Evolutionary conservation across 2,888 invertebrate genomes (phyloP).

Genomic region (Habroteleia sp.): DNA sequence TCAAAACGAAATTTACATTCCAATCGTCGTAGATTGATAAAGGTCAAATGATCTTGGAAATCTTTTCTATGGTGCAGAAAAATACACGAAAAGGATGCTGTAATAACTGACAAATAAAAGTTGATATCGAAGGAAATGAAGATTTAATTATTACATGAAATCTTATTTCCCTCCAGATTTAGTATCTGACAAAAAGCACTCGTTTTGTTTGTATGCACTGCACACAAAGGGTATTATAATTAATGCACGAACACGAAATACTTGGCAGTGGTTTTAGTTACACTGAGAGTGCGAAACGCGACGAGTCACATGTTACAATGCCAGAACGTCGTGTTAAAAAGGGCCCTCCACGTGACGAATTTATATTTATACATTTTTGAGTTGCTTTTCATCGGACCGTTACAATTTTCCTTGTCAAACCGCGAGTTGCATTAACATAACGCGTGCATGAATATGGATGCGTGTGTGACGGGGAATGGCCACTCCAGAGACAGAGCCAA

Average conservation of each 20-base stretch:
- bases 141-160: constrained; percentile 29
- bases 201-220: constrained; percentile 25
- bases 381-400: constrained; percentile 29
- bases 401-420: constrained; percentile 20
- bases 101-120: too few relatives aligned
- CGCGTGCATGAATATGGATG: constrained; percentile 48
- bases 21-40: constrained; percentile 29
- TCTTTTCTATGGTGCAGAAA: too few relatives aligned
- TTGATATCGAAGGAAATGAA: constrained; percentile 3
- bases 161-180: constrained; percentile 24
- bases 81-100: too few relatives aligned
- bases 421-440: constrained; percentile 18
- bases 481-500: constrained; percentile 32
- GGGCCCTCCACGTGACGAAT: constrained; percentile 46
- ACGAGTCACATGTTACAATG: constrained; percentile 65
- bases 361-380: constrained; percentile 53
- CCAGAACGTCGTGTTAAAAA: constrained; percentile 49
- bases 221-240: constrained; percentile 66
- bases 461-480: constrained; percentile 8
- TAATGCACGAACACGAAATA: constrained; percentile 76
- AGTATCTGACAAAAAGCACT: constrained; percentile 38
- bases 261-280: constrained; percentile 69
- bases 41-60: constrained; percentile 17
- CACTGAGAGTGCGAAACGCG: constrained; percentile 68
- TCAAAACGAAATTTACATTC: constrained; percentile 49